A percentile compares a stretch with the other conserved stretches of the same genome.
phyloP scores from a whole-genome alignment of 2,888 invertebrate species.

The Hydroisotoma schaefferi region DNA sequence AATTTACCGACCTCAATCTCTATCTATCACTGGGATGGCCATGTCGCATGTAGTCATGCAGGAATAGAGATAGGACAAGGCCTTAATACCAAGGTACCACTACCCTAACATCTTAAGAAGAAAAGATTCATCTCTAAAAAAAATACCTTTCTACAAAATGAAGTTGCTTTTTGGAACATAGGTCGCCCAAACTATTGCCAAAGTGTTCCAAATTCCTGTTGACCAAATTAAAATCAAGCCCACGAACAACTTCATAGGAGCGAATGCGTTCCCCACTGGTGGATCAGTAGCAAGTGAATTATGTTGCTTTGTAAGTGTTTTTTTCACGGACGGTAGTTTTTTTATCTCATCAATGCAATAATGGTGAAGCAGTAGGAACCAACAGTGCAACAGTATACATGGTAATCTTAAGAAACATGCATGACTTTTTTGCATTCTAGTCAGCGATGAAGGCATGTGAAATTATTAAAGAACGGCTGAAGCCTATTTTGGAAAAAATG shows the following conservation, averaged over 20 bases:
- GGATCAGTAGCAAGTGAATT: constrained; percentile 51
- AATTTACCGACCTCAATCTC: constrained; percentile 15
- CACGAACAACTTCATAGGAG: constrained; percentile 49
- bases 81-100: constrained; percentile 55
- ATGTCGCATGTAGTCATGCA: constrained; percentile 46
- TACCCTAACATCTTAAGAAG: neutral
- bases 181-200: constrained; percentile 54
- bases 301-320: constrained; percentile 48
- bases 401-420: neutral
- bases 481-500: constrained; percentile 50
- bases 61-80: constrained; percentile 56
- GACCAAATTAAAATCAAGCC: constrained; percentile 51
- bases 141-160: neutral
- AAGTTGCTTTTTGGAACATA: constrained; percentile 50
- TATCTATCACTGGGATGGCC: constrained; percentile 28
- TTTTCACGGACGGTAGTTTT: neutral
- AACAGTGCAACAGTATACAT: too few species aligned
- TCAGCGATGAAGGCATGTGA: constrained; percentile 52
- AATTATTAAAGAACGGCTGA: constrained; percentile 50
- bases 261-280: constrained; percentile 51
- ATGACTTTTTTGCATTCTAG: constrained; percentile 23
- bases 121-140: neutral
- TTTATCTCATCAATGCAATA: neutral
- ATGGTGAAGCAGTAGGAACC: too few species aligned
- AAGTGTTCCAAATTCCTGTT: constrained; percentile 52